Conservation (phyloP, 2,888 invertebrate genomes). For the Deilephila elpenor region DNA sequence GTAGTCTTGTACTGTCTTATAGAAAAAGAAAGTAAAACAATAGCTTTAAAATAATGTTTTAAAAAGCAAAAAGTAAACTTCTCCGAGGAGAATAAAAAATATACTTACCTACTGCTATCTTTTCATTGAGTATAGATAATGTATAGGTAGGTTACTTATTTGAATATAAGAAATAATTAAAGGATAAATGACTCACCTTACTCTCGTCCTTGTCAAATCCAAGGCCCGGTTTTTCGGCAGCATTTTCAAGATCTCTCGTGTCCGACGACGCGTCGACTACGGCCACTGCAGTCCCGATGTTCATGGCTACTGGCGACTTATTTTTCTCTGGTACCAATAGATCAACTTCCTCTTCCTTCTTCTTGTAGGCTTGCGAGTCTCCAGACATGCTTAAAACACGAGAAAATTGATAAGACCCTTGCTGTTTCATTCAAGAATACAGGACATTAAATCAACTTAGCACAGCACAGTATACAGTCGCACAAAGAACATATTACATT, state of each 20-base stretch:
- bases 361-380: constrained; percentile 68
- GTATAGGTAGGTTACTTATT: too few relatives aligned
- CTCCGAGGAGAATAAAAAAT: too few relatives aligned
- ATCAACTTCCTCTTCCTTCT: constrained; percentile 67
- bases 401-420: background rate
- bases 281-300: constrained; percentile 46
- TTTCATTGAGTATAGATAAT: too few relatives aligned
- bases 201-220: constrained; percentile 57
- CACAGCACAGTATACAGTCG: background rate
- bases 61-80: too few relatives aligned
- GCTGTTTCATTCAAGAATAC: background rate
- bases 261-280: constrained; percentile 50
- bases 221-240: constrained; percentile 63
- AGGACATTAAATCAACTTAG: background rate
- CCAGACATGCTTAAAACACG: constrained; percentile 68
- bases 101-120: too few relatives aligned
- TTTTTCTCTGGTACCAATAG: constrained; percentile 59
- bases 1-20: too few relatives aligned
- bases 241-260: constrained; percentile 43
- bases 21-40: too few relatives aligned
- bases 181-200: constrained; percentile 55
- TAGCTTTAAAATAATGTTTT: too few relatives aligned
- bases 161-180: background rate
- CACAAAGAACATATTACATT: constrained; percentile 26
- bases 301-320: constrained; percentile 50